Evolutionary conservation across 2,113 vertebrate species (phyloP).

Genomic region (Nycticebus coucang): DNA sequence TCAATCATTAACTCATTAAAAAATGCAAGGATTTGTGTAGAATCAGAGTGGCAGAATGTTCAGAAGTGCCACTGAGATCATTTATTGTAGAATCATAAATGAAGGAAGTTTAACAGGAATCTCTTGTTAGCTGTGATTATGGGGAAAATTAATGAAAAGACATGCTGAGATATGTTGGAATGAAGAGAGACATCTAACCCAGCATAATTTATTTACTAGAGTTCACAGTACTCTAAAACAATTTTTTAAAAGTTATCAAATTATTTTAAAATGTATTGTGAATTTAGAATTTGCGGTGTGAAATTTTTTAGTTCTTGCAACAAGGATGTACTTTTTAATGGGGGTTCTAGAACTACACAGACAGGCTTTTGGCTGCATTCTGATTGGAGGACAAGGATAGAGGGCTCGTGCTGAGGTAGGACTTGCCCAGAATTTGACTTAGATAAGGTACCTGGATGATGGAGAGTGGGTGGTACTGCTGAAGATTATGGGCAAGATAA

Average conservation of each 20-base stretch:
- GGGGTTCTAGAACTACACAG: background rate
- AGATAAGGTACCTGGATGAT: fast-evolving
- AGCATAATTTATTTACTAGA: background rate
- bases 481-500: background rate
- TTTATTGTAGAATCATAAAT: background rate
- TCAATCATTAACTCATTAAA: background rate
- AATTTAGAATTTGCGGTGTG: background rate
- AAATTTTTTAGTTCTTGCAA: background rate
- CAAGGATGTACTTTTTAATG: background rate
- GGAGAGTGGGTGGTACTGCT: background rate
- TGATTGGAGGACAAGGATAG: background rate
- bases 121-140: background rate
- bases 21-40: background rate
- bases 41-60: background rate
- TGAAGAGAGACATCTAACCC: background rate
- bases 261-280: background rate
- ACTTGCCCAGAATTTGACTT: background rate
- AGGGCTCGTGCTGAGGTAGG: no score
- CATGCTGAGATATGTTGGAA: background rate
- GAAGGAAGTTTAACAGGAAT: background rate
- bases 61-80: background rate
- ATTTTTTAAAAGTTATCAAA: background rate
- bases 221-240: background rate
- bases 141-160: background rate
- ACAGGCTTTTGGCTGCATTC: background rate